These are phyloP conservation scores for Mizuhopecten yessoensis DNA, from an alignment of 1,140 invertebrate species.

Conservation along the genomic window DNA sequence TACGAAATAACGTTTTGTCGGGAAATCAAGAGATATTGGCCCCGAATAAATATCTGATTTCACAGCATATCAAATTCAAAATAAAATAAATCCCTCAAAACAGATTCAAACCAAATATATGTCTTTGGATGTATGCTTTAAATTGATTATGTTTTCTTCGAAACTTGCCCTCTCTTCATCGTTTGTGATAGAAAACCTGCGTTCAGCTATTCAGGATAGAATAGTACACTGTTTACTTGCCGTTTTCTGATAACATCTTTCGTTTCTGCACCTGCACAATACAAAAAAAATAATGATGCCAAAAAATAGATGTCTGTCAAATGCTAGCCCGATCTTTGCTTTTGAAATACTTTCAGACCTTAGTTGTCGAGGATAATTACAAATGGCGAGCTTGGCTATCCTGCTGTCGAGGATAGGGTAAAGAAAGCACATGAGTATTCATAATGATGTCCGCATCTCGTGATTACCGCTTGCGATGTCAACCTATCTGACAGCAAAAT, in stretches of 20 bases:
- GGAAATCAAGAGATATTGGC: no score
- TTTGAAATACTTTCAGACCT: background rate
- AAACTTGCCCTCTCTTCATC: background rate
- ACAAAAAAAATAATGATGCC: slow-evolving; percentile 26
- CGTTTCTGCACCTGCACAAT: background rate
- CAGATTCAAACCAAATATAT: no score
- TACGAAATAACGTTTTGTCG: no score
- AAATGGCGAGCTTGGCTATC: background rate
- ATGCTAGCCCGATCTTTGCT: background rate
- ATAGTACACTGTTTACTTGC: background rate
- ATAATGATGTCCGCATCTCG: background rate
- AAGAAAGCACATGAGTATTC: slow-evolving; percentile 26
- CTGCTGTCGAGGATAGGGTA: background rate
- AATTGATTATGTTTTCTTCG: no score
- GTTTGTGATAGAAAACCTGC: background rate
- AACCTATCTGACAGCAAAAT: slow-evolving; percentile 18
- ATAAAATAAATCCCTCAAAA: no score
- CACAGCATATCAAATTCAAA: no score
- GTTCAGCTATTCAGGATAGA: background rate
- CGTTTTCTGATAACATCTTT: background rate
- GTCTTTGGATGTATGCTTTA: no score
- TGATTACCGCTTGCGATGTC: background rate
- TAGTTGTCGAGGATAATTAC: background rate
- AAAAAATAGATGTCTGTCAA: slow-evolving; percentile 31
- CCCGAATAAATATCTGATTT: no score